Percentiles rank a stretch among this genome's conserved stretches.
These are phyloP conservation scores for Molanna angustata DNA, from an alignment of 2,888 invertebrate species.

Conservation along the genomic window DNA sequence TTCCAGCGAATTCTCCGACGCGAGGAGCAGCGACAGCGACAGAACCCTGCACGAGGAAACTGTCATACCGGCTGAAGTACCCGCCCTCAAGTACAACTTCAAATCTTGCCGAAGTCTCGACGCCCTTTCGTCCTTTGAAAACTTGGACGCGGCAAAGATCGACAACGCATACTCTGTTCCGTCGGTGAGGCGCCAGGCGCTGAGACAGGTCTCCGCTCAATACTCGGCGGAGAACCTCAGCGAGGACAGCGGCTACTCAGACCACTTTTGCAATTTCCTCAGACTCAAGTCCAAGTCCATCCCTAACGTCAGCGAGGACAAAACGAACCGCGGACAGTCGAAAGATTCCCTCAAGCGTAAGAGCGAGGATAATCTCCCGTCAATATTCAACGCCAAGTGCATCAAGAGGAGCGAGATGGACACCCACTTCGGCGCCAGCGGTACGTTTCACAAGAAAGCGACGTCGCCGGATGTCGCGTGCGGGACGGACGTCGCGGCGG, in stretches of 20 bases:
- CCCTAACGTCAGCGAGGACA: constrained; percentile 42
- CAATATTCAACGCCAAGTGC: constrained; percentile 31
- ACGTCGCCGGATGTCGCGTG: constrained; percentile 36
- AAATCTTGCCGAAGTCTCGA: constrained; percentile 47
- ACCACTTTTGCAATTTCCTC: constrained; percentile 43
- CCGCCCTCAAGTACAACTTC: constrained; percentile 37
- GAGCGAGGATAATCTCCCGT: constrained; percentile 27
- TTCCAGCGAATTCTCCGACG: constrained; percentile 50
- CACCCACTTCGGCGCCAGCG: constrained; percentile 31
- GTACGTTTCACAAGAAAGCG: constrained; percentile 31
- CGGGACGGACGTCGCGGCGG: constrained; percentile 40
- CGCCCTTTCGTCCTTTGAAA: constrained; percentile 37
- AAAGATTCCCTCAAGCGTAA: constrained; percentile 17
- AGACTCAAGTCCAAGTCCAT: constrained; percentile 46
- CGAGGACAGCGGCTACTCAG: constrained; percentile 77
- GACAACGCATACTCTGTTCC: constrained; percentile 25
- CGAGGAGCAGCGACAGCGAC: constrained; percentile 41
- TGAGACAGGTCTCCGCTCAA: constrained; percentile 43
- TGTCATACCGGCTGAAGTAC: constrained; percentile 34
- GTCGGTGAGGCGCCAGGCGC: constrained; percentile 38
- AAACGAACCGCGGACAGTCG: constrained; percentile 46
- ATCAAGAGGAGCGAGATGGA: constrained; percentile 32
- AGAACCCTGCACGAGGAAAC: constrained; percentile 32
- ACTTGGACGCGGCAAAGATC: constrained; percentile 32
- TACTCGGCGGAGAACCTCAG: constrained; percentile 75